Base-by-base conservation (phyloP, 2,797 vertebrate genomes). In the Ficedula albicollis region DNA sequence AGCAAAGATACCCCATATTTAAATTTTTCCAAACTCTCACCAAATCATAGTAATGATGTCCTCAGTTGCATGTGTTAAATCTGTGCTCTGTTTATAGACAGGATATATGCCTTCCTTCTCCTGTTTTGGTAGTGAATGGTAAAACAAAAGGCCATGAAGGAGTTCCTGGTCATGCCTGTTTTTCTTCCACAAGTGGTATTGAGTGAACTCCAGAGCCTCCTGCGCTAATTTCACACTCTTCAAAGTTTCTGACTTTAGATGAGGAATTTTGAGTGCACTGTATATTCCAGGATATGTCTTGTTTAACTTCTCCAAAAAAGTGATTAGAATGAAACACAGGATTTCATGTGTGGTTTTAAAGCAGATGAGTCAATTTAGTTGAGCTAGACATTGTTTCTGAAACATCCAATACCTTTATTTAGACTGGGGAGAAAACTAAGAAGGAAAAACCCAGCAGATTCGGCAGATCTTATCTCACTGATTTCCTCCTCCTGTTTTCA, bases 391-490 rank as follows among this genome's bases (percentile, higher is more conserved):
- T 75, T 62, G 51, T 51, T 73, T 95, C 85, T 85, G 69, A 91
- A 96, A 87, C 23, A 84, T 44, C 23, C 54, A 82, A 17, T 81
- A 78, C 32, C n/a, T 91, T 95, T 86, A 78, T 96, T 95, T 92
- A 90, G 44, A 94, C 0, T 83, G 67, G 54, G 59, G 39, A 93
- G 56, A 96, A 95, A 95, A 80, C 49, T 26, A 66, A 78, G 82
- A 93, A 92, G 80, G 54, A 76, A 70, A 79, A 89, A 88, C 58
- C 0, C 25, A 87, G 87, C 95, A 82, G 82, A 95, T 67, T 97
- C 96, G 96, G 94, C 95, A 95, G 84, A 92, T 96, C 55, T 96
- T 93, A 89, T 82, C 94, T 93, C 43, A 55, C 79, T 52, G 46
- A 39, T 80, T 93, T 56, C 19, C 44, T 46, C 74, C 51, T 91